Percentiles rank a stretch among this genome's conserved stretches.
These are phyloP conservation scores for Andinoacara biseriatus DNA, from an alignment of 2,113 vertebrate species.

Conservation along the genomic window DNA sequence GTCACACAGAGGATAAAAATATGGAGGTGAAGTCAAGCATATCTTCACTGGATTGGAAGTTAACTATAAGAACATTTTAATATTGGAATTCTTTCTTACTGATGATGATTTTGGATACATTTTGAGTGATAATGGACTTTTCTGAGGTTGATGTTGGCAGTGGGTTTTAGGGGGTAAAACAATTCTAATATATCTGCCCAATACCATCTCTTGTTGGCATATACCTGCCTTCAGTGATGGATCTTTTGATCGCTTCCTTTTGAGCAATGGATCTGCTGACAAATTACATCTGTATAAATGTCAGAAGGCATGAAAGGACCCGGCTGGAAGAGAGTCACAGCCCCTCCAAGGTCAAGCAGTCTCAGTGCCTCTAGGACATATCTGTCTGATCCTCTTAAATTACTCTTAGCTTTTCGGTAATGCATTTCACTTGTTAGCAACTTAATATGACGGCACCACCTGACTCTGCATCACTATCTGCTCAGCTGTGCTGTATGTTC, in stretches of 20 bases:
- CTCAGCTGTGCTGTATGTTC: background rate
- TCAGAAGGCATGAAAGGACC: slow-evolving; percentile 55
- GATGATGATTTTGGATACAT: background rate
- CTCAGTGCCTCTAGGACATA: slow-evolving; percentile 17
- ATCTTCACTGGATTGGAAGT: background rate
- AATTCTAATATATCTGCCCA: background rate
- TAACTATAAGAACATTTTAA: background rate
- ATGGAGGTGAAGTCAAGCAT: background rate
- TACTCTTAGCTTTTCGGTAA: background rate
- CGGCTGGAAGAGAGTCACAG: slow-evolving; percentile 14
- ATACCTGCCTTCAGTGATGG: slow-evolving; percentile 43
- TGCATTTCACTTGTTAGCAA: slow-evolving; percentile 1
- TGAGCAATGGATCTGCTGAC: slow-evolving; percentile 56
- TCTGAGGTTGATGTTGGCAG: background rate
- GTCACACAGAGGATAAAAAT: background rate
- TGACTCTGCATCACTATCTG: background rate
- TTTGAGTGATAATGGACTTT: background rate
- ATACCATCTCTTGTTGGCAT: slow-evolving; percentile 16
- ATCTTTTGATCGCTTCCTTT: slow-evolving; percentile 67
- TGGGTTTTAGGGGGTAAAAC: background rate
- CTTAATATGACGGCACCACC: background rate
- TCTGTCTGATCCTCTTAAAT: background rate
- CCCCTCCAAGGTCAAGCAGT: slow-evolving; percentile 46
- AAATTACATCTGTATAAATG: slow-evolving; percentile 79
- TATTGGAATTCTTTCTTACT: background rate